Percentiles rank a stretch among this genome's conserved stretches.
Evolutionary conservation across 2,888 invertebrate species (phyloP).

Genomic region (Noctua fimbriata): DNA sequence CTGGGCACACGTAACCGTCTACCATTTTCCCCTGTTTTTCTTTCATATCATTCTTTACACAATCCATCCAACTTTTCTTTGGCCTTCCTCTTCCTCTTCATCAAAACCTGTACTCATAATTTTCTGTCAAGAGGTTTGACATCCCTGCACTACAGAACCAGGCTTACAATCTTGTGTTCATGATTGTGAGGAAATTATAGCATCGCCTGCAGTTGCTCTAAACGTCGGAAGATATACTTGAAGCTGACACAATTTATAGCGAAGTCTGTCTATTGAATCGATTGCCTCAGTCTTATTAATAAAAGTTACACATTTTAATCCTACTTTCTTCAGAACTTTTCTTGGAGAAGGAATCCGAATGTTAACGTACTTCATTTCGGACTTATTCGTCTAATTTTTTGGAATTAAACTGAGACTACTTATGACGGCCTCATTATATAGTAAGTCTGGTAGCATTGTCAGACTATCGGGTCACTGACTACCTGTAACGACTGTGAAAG

Average conservation of each 20-base stretch:
- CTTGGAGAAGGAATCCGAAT: neutral
- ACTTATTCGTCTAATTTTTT: neutral
- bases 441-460: too few species aligned
- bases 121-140: neutral
- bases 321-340: neutral
- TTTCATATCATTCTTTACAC: neutral
- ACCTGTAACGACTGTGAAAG: too few species aligned
- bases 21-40: neutral
- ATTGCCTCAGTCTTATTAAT: neutral
- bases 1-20: neutral
- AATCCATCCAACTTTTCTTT: neutral
- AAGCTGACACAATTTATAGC: constrained; percentile 27
- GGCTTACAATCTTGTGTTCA: constrained; percentile 25
- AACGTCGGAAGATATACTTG: constrained; percentile 21
- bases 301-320: neutral
- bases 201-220: constrained; percentile 14
- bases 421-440: neutral
- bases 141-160: constrained; percentile 31
- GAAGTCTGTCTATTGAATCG: constrained; percentile 10
- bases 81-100: neutral
- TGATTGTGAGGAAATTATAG: constrained; percentile 34
- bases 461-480: too few species aligned
- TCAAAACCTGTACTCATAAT: neutral
- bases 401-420: neutral
- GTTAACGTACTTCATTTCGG: neutral